These are phyloP conservation scores for Liparis tanakae DNA, from an alignment of 2,797 vertebrate species.

Conservation along the genomic window DNA sequence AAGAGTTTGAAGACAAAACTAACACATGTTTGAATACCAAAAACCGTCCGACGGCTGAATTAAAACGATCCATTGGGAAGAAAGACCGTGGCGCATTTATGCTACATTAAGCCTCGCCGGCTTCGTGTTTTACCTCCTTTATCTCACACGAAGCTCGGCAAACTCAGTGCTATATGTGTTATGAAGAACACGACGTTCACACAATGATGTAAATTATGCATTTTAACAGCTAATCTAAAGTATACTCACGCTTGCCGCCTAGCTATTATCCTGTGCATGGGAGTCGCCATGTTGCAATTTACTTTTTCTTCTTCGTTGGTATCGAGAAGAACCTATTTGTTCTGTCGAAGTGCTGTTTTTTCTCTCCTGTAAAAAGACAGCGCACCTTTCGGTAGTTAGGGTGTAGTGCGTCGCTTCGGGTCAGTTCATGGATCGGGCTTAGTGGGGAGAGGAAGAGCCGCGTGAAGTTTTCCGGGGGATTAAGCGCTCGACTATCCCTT, in stretches of 20 bases:
- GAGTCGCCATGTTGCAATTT: conserved; percentile 92
- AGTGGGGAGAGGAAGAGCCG: too few relatives aligned
- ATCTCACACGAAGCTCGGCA: not conserved
- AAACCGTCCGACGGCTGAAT: rapidly evolving
- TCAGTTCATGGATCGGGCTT: not conserved
- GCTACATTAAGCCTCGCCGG: not conserved
- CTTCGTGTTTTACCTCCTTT: too few relatives aligned
- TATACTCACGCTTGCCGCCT: conserved; percentile 93
- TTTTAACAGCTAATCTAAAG: not conserved
- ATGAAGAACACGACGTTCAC: rapidly evolving
- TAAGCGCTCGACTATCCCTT: not conserved
- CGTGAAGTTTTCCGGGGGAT: not conserved
- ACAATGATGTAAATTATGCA: rapidly evolving
- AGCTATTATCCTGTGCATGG: conserved; percentile 97
- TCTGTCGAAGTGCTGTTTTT: not conserved
- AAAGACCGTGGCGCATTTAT: conserved; percentile 15
- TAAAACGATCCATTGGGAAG: too few relatives aligned
- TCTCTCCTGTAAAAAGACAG: not conserved
- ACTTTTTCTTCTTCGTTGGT: conserved; percentile 64
- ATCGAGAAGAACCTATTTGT: not conserved
- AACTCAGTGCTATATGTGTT: not conserved
- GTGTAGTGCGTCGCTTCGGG: not conserved
- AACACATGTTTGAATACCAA: not conserved
- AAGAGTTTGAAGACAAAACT: not conserved
- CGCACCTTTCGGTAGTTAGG: not conserved